Conservation (phyloP, 2,797 vertebrate genomes). For the Gymnodraco acuticeps region DNA sequence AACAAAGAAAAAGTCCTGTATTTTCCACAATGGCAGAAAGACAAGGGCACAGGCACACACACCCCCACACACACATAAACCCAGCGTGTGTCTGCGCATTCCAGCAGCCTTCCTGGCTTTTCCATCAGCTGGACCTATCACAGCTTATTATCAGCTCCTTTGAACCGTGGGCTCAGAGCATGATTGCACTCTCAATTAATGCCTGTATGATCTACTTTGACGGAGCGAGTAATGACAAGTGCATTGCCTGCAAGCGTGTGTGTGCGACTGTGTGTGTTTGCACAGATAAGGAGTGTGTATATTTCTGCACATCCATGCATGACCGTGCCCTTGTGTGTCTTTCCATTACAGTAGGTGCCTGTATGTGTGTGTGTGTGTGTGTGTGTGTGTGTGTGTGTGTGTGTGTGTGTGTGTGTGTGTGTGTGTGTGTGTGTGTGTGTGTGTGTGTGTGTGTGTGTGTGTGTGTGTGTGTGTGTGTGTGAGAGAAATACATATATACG, state of each 20-base stretch:
- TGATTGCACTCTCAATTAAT: constrained; percentile 84
- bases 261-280: neutral
- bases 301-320: constrained; percentile 17
- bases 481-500: constrained; percentile 53
- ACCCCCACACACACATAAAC: neutral
- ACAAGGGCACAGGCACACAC: constrained; percentile 15
- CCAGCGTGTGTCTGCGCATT: constrained; percentile 37
- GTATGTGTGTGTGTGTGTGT: neutral
- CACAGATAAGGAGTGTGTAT: neutral
- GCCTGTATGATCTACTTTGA: constrained; percentile 80
- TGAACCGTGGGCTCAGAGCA: constrained; percentile 82
- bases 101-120: constrained; percentile 58
- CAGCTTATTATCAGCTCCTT: constrained; percentile 84
- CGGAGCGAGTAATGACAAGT: constrained; percentile 74
- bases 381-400: constrained; percentile 10
- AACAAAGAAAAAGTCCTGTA: neutral
- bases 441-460: neutral
- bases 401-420: constrained; percentile 1
- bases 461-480: neutral
- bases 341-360: constrained; percentile 11
- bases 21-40: constrained; percentile 24
- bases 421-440: constrained; percentile 7
- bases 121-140: constrained; percentile 83
- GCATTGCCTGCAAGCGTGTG: constrained; percentile 32
- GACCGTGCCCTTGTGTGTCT: constrained; percentile 30